phyloP scores from a whole-genome alignment of 2,888 invertebrate genomes.

The Eutolmus rufibarbis region DNA sequence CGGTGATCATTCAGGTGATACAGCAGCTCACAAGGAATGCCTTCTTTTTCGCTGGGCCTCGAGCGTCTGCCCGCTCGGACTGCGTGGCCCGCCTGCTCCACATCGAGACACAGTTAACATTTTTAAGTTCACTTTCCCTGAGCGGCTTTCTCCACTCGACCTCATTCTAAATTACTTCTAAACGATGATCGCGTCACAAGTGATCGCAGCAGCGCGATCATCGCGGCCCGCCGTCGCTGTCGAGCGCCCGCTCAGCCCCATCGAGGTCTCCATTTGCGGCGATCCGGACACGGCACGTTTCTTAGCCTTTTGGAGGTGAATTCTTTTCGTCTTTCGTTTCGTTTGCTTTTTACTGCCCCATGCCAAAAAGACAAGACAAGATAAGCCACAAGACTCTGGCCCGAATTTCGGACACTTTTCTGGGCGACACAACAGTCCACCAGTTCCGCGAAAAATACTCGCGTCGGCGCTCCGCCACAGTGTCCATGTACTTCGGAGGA shows the following conservation, averaged over 20 bases:
- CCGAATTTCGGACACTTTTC: not conserved
- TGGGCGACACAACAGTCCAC: not conserved
- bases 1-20: slow-evolving; percentile 20
- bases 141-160: slow-evolving; percentile 33
- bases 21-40: not conserved
- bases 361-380: not conserved
- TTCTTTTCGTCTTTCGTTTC: not conserved
- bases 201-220: not conserved
- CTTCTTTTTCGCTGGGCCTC: not conserved
- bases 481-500: not conserved
- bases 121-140: slow-evolving; percentile 38
- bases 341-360: not conserved
- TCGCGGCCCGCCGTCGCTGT: not conserved
- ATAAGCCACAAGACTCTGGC: not conserved
- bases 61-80: not conserved
- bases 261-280: not conserved
- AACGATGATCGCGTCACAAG: slow-evolving; percentile 30
- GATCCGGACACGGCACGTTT: not conserved
- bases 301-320: not conserved
- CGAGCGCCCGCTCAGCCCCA: not conserved
- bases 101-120: not conserved
- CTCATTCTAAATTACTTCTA: slow-evolving; percentile 38
- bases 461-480: not conserved
- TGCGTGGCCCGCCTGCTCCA: not conserved
- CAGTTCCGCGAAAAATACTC: not conserved